Evolutionary conservation across 2,113 vertebrate species (phyloP), one percentile per base, ranked within the genome.

Genomic region (Poicephalus meyeri): DNA sequence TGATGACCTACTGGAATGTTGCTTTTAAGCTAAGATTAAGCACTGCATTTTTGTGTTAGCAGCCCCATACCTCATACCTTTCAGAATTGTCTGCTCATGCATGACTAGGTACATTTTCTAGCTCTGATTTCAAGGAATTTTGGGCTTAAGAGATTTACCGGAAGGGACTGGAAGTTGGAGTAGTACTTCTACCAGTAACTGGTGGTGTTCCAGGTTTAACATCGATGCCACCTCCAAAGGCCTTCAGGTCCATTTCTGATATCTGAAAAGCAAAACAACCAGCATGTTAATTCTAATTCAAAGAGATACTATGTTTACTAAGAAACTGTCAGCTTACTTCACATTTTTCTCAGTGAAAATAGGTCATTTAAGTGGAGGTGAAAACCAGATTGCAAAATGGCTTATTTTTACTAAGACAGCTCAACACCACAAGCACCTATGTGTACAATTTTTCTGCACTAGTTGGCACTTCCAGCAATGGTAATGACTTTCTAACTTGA

Each of bases 81-180:
- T 70, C 88, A 91, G 58, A 91, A 74, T 0, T 74, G 65, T 37
- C 77, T 88, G 76, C 39, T 91, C 72, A 72, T 50, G 80, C 78
- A 65, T 50, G 65, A 89, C n/a, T 76, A 79, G 78, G 61, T 61
- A 33, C 44, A 39, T 91, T 94, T 96, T 83, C 79, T 81, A 76
- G 63, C 46, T 71, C 44, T 58, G 58, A 73, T 79, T 94, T 93
- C 16, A 89, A 91, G 73, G 82, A 94, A 94, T 94, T 79, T 80
- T 81, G 37, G 94, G 82, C 69, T 69, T 80, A 83, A 88, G 83
- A 86, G 53, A 88, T 83, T 96, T 98, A 99, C 99, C 99, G 98
- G 98, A 99, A 99, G n/a, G 98, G 99, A 97, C 99, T 99, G 94
- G 99, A 99, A 35, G 99, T 99, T 91, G 99, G 99, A 29, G 99